Conservation (phyloP, 23 tunicate species). For the Halocynthia roretzi region DNA sequence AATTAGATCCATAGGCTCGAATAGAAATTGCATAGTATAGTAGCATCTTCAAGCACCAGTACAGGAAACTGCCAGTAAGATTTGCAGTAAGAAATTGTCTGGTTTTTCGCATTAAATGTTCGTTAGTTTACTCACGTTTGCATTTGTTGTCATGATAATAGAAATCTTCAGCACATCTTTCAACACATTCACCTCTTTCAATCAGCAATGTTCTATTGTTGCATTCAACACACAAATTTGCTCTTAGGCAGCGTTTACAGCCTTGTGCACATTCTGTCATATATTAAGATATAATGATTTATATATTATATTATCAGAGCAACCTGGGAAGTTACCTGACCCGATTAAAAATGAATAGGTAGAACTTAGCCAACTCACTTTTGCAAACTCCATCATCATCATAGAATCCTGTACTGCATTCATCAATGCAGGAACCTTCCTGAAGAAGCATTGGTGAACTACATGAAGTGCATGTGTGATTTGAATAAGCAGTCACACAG, state of each 20-base stretch:
- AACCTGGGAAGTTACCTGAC: not conserved
- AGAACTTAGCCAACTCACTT: slow-evolving; percentile 26
- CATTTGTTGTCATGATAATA: slow-evolving; percentile 39
- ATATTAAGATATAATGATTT: not conserved
- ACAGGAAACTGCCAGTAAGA: not conserved
- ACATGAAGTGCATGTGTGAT: slow-evolving; percentile 68
- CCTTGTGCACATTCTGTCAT: slow-evolving; percentile 58
- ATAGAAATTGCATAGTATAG: too few relatives aligned
- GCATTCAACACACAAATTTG: slow-evolving; percentile 46
- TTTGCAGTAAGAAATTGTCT: not conserved
- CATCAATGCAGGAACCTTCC: slow-evolving; percentile 57
- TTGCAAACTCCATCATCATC: slow-evolving; percentile 13
- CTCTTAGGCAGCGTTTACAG: slow-evolving; percentile 40
- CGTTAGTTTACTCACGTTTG: slow-evolving; percentile 23
- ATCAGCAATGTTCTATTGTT: slow-evolving; percentile 39
- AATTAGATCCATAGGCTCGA: too few relatives aligned
- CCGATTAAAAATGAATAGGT: not conserved
- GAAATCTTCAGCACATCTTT: slow-evolving; percentile 46
- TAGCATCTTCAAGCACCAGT: not conserved
- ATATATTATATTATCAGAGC: not conserved
- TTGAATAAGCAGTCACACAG: slow-evolving; percentile 53
- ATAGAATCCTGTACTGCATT: slow-evolving; percentile 47
- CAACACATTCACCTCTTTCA: slow-evolving; percentile 67
- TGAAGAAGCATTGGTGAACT: slow-evolving; percentile 41
- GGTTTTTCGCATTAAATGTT: not conserved